Percentiles rank a stretch among this genome's conserved stretches.
These are phyloP conservation scores for Galaxea fascicularis DNA, from an alignment of 92 coral and sea anemone genomes.

Conservation along the genomic window DNA sequence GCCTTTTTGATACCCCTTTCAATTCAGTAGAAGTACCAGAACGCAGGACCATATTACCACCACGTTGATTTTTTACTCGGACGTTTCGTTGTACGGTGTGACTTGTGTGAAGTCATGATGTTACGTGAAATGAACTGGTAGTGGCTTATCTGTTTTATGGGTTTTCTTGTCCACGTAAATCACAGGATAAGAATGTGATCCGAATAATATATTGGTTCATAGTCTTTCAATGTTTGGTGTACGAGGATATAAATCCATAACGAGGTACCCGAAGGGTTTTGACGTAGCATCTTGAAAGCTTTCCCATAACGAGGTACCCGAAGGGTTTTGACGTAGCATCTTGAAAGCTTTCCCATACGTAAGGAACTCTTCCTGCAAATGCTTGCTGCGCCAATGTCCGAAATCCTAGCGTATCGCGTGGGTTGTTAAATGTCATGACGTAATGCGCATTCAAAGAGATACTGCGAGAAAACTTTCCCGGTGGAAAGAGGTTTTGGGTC, in stretches of 20 bases:
- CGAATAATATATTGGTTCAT: constrained; percentile 2
- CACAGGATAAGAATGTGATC: not conserved
- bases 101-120: not conserved
- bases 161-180: constrained; percentile 32
- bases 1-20: not conserved
- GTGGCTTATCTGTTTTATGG: constrained; percentile 20
- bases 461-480: constrained; percentile 21
- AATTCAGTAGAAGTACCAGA: not conserved
- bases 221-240: constrained; percentile 12
- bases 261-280: constrained; percentile 11
- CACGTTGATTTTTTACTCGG: not conserved
- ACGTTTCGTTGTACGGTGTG: not conserved
- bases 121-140: constrained; percentile 7
- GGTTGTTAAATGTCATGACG: constrained; percentile 38
- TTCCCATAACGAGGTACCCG: constrained; percentile 21
- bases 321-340: constrained; percentile 43
- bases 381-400: constrained; percentile 36
- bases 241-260: constrained; percentile 32
- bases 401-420: constrained; percentile 28
- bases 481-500: too few relatives aligned
- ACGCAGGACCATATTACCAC: constrained; percentile 6
- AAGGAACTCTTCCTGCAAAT: constrained; percentile 35
- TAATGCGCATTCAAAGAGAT: constrained; percentile 42
- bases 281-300: constrained; percentile 44
- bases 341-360: constrained; percentile 31